Percentiles rank a stretch among this genome's conserved stretches.
These are phyloP conservation scores for Lutra lutra DNA, from an alignment of 2,797 vertebrate species.

Conservation along the genomic window DNA sequence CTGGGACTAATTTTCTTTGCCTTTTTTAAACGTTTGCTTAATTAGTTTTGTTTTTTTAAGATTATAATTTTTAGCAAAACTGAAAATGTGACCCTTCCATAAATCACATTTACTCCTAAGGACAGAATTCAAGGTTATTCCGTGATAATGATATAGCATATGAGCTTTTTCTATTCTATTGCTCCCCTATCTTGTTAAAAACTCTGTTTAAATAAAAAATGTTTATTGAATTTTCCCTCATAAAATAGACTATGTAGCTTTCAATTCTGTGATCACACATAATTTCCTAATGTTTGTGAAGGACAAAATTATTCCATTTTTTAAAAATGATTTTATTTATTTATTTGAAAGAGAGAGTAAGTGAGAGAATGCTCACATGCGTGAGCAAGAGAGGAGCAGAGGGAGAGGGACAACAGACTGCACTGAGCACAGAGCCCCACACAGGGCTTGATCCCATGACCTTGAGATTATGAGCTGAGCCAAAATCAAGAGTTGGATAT, in stretches of 20 bases:
- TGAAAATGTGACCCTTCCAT: constrained; percentile 36
- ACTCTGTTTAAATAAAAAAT: constrained; percentile 37
- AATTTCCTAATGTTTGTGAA: constrained; percentile 57
- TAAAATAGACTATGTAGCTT: not conserved
- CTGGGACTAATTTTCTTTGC: constrained; percentile 17
- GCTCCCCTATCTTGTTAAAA: constrained; percentile 58
- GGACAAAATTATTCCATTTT: constrained; percentile 35
- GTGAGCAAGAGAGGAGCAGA: not conserved
- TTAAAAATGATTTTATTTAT: not conserved
- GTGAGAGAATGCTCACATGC: not conserved
- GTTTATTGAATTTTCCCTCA: constrained; percentile 27
- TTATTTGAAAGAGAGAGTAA: not conserved
- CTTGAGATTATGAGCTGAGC: not conserved
- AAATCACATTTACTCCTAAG: not conserved
- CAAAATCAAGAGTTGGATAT: not conserved
- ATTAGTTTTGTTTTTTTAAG: constrained; percentile 47
- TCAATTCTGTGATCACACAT: not conserved
- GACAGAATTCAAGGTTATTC: constrained; percentile 17
- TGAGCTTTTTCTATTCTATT: constrained; percentile 30
- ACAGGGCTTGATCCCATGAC: not conserved
- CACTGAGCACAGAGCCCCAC: not conserved
- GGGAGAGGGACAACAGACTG: not conserved
- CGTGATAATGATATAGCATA: not conserved
- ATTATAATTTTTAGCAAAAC: constrained; percentile 61
- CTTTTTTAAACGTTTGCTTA: constrained; percentile 52